phyloP scores from a whole-genome alignment of 1,140 invertebrate species.

The Ectropis grisescens region DNA sequence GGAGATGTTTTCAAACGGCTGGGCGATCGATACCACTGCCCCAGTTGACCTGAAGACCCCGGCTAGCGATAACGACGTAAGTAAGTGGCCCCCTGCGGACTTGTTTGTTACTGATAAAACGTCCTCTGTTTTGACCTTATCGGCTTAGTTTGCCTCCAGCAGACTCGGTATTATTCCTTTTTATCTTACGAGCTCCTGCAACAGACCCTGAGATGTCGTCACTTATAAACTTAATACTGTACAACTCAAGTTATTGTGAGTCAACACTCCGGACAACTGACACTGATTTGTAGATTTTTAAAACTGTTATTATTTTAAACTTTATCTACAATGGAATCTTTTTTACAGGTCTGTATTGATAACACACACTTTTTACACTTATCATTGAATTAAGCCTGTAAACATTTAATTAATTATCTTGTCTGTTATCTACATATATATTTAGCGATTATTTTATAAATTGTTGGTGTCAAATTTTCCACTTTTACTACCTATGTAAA shows the following conservation, averaged over 20 bases:
- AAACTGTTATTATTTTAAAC: too few species aligned
- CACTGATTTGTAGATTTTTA: too few species aligned
- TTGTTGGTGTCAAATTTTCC: not conserved
- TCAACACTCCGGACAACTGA: too few species aligned
- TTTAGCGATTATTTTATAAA: not conserved
- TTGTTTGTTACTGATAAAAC: slow-evolving; percentile 50
- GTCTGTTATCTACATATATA: too few species aligned
- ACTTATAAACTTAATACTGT: too few species aligned
- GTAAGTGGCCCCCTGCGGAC: slow-evolving; percentile 58
- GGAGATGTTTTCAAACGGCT: slow-evolving; percentile 44
- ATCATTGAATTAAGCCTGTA: too few species aligned
- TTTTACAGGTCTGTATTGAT: too few species aligned
- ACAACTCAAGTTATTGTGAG: too few species aligned
- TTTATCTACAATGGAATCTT: too few species aligned
- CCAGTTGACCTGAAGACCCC: slow-evolving; percentile 46
- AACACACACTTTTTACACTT: too few species aligned
- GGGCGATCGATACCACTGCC: slow-evolving; percentile 54
- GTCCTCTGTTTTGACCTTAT: slow-evolving; percentile 34
- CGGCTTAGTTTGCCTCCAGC: not conserved
- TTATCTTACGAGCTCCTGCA: slow-evolving; percentile 12
- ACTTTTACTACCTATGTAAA: too few species aligned
- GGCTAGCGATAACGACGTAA: slow-evolving; percentile 54
- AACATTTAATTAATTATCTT: too few species aligned
- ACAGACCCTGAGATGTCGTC: slow-evolving; percentile 15
- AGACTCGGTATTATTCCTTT: slow-evolving; percentile 3